Evolutionary conservation across 2,888 invertebrate genomes (phyloP).

Genomic region (Macrophya annulata): DNA sequence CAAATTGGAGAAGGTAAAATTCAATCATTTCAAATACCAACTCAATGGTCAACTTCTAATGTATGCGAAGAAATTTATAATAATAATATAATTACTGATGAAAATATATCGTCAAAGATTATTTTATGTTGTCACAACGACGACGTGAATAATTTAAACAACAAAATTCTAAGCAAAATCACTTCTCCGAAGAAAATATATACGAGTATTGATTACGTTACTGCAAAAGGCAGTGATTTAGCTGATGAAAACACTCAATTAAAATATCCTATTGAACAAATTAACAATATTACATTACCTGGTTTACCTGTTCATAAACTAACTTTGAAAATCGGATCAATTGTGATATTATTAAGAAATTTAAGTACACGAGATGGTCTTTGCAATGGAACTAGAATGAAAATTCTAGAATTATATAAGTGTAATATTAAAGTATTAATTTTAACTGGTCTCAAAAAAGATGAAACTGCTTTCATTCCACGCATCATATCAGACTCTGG

Average conservation of each 20-base stretch:
- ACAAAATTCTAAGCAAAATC: slow-evolving; percentile 28
- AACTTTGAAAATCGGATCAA: slow-evolving; percentile 55
- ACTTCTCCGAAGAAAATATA: slow-evolving; percentile 2
- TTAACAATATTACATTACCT: slow-evolving; percentile 49
- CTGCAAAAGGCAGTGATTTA: slow-evolving; percentile 45
- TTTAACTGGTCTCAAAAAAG: slow-evolving; percentile 55
- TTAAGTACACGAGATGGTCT: slow-evolving; percentile 59
- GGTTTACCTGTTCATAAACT: slow-evolving; percentile 55
- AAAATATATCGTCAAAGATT: slow-evolving; percentile 8
- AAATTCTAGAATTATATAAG: slow-evolving; percentile 57
- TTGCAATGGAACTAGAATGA: slow-evolving; percentile 60
- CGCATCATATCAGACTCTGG: slow-evolving; percentile 57
- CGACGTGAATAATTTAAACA: slow-evolving; percentile 30
- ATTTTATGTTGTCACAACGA: slow-evolving; percentile 45
- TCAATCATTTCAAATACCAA: too few species aligned
- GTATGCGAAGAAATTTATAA: slow-evolving; percentile 22
- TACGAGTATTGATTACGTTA: slow-evolving; percentile 25
- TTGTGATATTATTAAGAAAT: slow-evolving; percentile 60
- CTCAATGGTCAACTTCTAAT: not conserved
- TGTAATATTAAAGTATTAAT: slow-evolving; percentile 59
- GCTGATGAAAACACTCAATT: slow-evolving; percentile 19
- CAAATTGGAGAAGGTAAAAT: too few species aligned
- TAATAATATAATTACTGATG: not conserved
- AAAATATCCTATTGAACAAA: slow-evolving; percentile 58
- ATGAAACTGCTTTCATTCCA: slow-evolving; percentile 56